A percentile compares a stretch with the other conserved stretches of the same genome.
phyloP scores from a whole-genome alignment of 2,797 vertebrate species.

The Rhynchotus rufescens region DNA sequence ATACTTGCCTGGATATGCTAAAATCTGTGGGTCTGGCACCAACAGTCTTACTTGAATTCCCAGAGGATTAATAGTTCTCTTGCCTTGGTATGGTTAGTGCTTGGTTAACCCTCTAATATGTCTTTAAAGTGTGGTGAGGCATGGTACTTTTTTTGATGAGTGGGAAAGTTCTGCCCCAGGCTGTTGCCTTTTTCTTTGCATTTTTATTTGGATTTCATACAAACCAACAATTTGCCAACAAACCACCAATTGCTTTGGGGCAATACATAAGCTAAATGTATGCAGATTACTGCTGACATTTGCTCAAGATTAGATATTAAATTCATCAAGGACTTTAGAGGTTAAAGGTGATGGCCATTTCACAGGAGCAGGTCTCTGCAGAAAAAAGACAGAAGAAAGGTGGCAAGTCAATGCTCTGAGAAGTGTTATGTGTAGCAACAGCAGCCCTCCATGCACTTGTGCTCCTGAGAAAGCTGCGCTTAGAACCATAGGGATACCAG shows the following conservation, averaged over 20 bases:
- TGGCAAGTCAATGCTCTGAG: background rate
- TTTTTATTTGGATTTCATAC: no score
- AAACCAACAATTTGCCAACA: background rate
- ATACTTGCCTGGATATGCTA: background rate
- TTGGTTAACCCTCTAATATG: background rate
- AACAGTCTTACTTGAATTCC: background rate
- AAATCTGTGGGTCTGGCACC: background rate
- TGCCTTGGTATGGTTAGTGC: background rate
- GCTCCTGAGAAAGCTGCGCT: background rate
- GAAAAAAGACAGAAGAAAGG: background rate
- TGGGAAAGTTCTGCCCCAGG: background rate
- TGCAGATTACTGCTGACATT: background rate
- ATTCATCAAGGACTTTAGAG: background rate
- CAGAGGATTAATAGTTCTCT: background rate
- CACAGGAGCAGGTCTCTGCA: background rate
- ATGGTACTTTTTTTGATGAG: background rate
- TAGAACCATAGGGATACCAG: background rate
- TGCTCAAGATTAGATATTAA: background rate
- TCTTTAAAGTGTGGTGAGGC: background rate
- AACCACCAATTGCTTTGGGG: background rate
- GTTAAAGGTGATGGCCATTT: background rate
- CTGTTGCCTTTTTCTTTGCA: background rate
- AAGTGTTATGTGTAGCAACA: background rate
- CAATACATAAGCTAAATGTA: background rate
- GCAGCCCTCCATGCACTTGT: background rate